phyloP scores from a whole-genome alignment of 2,888 invertebrate genomes.

The Lithophane ornitopus region DNA sequence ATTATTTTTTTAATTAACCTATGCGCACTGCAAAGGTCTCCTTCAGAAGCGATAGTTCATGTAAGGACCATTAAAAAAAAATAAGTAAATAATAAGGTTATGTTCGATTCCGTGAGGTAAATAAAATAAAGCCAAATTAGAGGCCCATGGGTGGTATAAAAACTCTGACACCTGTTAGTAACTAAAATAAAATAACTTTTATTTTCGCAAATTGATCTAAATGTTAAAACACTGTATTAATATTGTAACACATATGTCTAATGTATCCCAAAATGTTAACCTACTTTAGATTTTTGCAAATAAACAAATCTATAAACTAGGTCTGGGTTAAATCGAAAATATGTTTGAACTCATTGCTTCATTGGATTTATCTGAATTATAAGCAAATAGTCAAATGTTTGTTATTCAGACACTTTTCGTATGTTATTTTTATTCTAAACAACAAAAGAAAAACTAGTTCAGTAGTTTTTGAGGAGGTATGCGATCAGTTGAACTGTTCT shows the following conservation, averaged over 20 bases:
- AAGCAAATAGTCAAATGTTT: background rate
- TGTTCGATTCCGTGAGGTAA: background rate
- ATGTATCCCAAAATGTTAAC: slow-evolving; percentile 18
- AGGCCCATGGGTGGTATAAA: too few relatives aligned
- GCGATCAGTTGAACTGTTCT: background rate
- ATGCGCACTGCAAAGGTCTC: background rate
- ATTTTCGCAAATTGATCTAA: background rate
- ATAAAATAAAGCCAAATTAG: too few relatives aligned
- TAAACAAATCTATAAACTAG: slow-evolving; percentile 18
- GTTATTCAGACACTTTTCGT: background rate
- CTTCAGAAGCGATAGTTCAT: background rate
- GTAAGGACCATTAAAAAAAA: too few relatives aligned
- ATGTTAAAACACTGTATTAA: background rate
- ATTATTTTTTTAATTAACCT: background rate
- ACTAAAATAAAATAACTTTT: too few relatives aligned
- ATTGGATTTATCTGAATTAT: background rate
- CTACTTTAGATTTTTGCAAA: slow-evolving; percentile 26
- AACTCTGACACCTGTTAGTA: too few relatives aligned
- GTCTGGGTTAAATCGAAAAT: slow-evolving; percentile 23
- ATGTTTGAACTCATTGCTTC: slow-evolving; percentile 5
- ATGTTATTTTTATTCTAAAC: background rate
- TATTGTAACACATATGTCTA: background rate
- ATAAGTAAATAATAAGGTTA: background rate
- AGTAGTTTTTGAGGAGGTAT: background rate
- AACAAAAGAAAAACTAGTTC: background rate